Percentiles rank a stretch among this genome's conserved stretches.
phyloP scores from a whole-genome alignment of 2,888 invertebrate genomes.

The Dicyrtoma fusca region DNA sequence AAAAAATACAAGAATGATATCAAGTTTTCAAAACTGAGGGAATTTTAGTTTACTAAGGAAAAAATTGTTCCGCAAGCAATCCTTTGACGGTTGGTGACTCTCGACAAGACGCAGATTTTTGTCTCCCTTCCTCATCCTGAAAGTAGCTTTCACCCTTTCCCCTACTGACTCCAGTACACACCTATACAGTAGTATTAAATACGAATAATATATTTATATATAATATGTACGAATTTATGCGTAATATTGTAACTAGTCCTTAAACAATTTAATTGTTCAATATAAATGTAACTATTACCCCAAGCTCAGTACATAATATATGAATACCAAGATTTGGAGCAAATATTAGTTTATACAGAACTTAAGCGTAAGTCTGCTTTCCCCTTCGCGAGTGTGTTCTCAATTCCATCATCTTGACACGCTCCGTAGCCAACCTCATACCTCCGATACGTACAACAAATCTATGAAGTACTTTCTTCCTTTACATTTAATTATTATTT shows the following conservation, averaged over 20 bases:
- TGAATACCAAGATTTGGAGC: background rate
- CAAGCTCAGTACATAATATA: conserved; percentile 8
- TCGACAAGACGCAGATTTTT: background rate
- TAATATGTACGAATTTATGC: conserved; percentile 1
- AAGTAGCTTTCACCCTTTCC: background rate
- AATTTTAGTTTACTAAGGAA: background rate
- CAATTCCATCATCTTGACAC: conserved; percentile 6
- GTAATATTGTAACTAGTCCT: conserved; percentile 4
- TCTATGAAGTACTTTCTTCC: background rate
- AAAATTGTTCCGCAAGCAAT: background rate
- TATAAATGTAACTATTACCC: conserved; percentile 24
- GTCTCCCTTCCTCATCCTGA: background rate
- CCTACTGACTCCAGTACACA: conserved; percentile 22
- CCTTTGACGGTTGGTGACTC: conserved; percentile 15
- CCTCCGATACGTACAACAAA: conserved; percentile 2
- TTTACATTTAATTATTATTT: background rate
- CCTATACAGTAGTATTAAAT: conserved; percentile 30
- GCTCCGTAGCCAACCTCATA: background rate
- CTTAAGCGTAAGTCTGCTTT: conserved; percentile 53
- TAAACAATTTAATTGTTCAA: conserved; percentile 16
- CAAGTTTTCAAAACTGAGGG: too few species aligned
- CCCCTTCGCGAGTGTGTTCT: conserved; percentile 52
- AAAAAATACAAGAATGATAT: too few species aligned
- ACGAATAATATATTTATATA: conserved; percentile 22
- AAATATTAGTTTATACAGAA: conserved; percentile 27